Conservation (phyloP, 2,888 invertebrate genomes). For the Acleris literana region DNA sequence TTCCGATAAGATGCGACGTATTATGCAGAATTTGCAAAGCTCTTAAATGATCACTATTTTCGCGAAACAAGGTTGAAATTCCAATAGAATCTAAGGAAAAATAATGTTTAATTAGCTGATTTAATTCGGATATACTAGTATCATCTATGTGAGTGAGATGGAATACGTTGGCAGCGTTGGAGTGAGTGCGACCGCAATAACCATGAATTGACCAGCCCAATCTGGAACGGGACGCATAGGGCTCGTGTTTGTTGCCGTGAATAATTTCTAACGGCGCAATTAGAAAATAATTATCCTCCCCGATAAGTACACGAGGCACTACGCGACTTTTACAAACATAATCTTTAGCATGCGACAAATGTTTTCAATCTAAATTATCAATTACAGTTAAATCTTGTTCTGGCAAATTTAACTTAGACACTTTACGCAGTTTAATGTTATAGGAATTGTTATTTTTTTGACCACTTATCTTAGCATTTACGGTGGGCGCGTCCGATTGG, state of each 20-base stretch:
- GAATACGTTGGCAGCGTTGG: slow-evolving; percentile 30
- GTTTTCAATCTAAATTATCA: slow-evolving; percentile 1
- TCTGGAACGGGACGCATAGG: slow-evolving; percentile 37
- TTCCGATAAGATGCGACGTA: slow-evolving; percentile 36
- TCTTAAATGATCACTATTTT: slow-evolving; percentile 40
- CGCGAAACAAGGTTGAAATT: slow-evolving; percentile 39
- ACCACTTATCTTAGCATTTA: background rate
- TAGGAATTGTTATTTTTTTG: background rate
- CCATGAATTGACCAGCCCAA: slow-evolving; percentile 41
- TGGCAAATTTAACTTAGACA: slow-evolving; percentile 19
- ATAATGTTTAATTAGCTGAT: slow-evolving; percentile 37
- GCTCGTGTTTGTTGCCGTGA: slow-evolving; percentile 35
- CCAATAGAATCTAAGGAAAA: slow-evolving; percentile 42
- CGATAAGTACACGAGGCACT: slow-evolving; percentile 18
- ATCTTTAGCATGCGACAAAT: slow-evolving; percentile 11
- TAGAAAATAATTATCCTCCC: slow-evolving; percentile 26
- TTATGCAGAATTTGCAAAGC: slow-evolving; percentile 40
- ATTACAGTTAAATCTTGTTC: slow-evolving; percentile 15
- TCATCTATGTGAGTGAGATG: slow-evolving; percentile 36
- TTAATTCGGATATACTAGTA: slow-evolving; percentile 31
- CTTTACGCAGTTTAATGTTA: slow-evolving; percentile 20
- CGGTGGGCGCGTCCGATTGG: slow-evolving; percentile 26
- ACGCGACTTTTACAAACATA: slow-evolving; percentile 17
- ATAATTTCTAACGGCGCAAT: slow-evolving; percentile 37
- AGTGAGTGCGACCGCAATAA: slow-evolving; percentile 34